Evolutionary conservation across 2,797 vertebrate genomes (phyloP), one percentile per base, ranked within the genome.

Genomic region (Arrhamphus sclerolepis): DNA sequence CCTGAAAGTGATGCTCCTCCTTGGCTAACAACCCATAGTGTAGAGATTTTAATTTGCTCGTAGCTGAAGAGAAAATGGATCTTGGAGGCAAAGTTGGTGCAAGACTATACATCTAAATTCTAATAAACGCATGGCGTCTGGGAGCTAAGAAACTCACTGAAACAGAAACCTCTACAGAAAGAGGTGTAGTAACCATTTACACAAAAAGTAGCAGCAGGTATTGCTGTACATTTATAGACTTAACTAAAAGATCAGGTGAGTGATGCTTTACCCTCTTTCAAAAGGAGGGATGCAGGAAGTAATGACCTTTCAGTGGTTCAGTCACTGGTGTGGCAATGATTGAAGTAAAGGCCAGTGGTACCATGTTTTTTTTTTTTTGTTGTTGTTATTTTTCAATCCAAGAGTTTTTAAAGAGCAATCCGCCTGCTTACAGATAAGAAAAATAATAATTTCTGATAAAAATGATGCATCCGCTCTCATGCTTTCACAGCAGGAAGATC

Each of bases 1-100:
- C 75, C 82, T 81, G 75, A 59, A 74, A 87, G 82, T 74, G 68
- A 84, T 62, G 78, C 68, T 68, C 82, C 79, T 87, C 80, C 81
- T 74, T 80, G 73, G 66, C 77, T 58, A 73, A 71, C 69, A 80
- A 58, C 75, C 70, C 63, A 66, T 77, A 73, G 67, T 46, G 40
- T 39, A 57, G 41, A 51, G 47, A 22, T 63, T 73, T 70, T 52
- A 70, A 74, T 72, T n/a, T 39, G 34, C 46, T 76, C 70, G 58
- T 61, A 66, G 50, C 67, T 68, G 3, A 71, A 50, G 22, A 51
- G 29, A 67, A 60, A 49, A 38, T 9, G 50, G 66, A 77, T 56
- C 56, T 57, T 60, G 11, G 22, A 49, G 54, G 64, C 22, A 66
- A 64, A 54, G 2, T 63, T 58, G 28, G 19, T 53, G 56, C 18